Conservation (phyloP, 2,113 vertebrate species). For the Hirundichthys speculiger region DNA sequence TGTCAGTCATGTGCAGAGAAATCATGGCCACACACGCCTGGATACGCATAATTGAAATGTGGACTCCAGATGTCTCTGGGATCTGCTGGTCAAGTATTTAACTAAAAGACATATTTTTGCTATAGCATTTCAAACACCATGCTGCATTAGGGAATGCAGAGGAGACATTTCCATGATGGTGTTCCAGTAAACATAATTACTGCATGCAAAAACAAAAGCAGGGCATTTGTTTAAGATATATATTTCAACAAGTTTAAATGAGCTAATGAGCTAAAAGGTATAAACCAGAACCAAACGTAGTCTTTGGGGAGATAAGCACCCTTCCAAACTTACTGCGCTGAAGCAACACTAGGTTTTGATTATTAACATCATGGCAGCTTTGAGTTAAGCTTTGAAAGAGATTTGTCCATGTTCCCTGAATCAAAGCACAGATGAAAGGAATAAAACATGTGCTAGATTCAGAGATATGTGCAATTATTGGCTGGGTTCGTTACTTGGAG, state of each 20-base stretch:
- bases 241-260: constrained; percentile 7
- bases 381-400: constrained; percentile 26
- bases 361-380: constrained; percentile 17
- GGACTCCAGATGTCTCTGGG: constrained; percentile 8
- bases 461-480: constrained; percentile 32
- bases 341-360: constrained; percentile 14
- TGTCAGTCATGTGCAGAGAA: constrained; percentile 8
- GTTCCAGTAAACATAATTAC: background rate
- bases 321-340: background rate
- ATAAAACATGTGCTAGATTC: constrained; percentile 43
- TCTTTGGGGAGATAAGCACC: background rate
- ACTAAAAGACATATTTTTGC: background rate
- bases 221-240: constrained; percentile 1
- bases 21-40: constrained; percentile 5
- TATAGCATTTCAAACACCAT: background rate
- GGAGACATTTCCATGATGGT: constrained; percentile 20
- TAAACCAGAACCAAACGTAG: background rate
- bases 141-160: constrained; percentile 1
- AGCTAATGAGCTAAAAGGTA: background rate
- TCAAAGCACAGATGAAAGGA: constrained; percentile 52
- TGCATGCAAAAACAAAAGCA: background rate
- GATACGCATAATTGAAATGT: constrained; percentile 1
- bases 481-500: constrained; percentile 16
- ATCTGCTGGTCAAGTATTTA: constrained; percentile 17
- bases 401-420: constrained; percentile 37